Evolutionary conservation across 2,888 invertebrate species (phyloP).

Genomic region (Galerucella nymphaeae): DNA sequence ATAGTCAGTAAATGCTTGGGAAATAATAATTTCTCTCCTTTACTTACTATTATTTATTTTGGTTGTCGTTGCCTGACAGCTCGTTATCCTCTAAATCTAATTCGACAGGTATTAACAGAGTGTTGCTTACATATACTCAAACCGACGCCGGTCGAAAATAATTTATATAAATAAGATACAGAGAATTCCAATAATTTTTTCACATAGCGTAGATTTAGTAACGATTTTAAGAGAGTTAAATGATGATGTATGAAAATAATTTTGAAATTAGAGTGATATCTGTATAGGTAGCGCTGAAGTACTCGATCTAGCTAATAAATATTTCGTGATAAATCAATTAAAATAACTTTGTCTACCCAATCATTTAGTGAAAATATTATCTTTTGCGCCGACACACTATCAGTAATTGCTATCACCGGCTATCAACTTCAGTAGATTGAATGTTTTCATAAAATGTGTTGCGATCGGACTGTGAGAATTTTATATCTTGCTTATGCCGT

Average conservation of each 20-base stretch:
- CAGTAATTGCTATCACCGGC: constrained; percentile 60
- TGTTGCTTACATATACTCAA: constrained; percentile 20
- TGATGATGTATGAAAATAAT: background rate
- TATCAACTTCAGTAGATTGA: constrained; percentile 55
- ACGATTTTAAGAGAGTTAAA: background rate
- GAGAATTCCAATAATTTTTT: background rate
- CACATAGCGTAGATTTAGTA: background rate
- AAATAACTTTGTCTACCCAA: constrained; percentile 44
- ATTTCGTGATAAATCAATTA: constrained; percentile 42
- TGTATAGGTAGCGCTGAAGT: constrained; percentile 27
- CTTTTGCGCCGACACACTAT: constrained; percentile 57
- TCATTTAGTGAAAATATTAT: constrained; percentile 51
- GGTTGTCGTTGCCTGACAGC: constrained; percentile 23
- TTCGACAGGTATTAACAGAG: background rate
- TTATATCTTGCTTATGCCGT: constrained; percentile 45
- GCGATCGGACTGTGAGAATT: constrained; percentile 46
- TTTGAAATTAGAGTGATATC: constrained; percentile 10
- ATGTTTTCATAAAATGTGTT: constrained; percentile 55
- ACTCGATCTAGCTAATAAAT: constrained; percentile 33
- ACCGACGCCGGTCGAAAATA: constrained; percentile 12
- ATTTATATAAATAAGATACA: constrained; percentile 10
- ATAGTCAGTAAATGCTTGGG: background rate
- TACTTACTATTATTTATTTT: constrained; percentile 16
- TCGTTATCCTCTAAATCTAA: constrained; percentile 14
- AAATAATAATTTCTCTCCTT: constrained; percentile 23